Percentiles rank a stretch among this genome's conserved stretches.
Conservation (phyloP, 2,113 vertebrate genomes). For the Meles meles region DNA sequence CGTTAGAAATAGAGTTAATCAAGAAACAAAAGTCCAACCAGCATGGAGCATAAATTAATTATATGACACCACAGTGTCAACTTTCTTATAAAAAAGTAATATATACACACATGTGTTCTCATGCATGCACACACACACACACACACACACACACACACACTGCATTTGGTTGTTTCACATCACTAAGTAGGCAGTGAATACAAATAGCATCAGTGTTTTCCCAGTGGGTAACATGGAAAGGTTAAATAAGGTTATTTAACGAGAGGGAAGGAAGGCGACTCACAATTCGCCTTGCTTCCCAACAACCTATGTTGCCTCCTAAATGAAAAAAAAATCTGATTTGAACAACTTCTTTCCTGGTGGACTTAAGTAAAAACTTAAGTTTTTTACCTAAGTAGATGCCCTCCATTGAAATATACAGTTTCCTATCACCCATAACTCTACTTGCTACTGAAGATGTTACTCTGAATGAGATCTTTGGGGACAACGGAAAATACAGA, state of each 20-base stretch:
- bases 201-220: constrained; percentile 32
- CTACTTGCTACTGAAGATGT: neutral
- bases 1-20: constrained; percentile 17
- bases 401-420: rapidly evolving
- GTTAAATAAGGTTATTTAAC: constrained; percentile 51
- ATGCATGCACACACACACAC: too few relatives aligned
- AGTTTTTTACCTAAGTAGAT: neutral
- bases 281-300: neutral
- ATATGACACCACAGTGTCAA: neutral
- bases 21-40: neutral
- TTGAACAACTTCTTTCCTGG: neutral
- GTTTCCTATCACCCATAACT: neutral
- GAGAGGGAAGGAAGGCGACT: constrained; percentile 7
- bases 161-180: neutral
- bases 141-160: neutral
- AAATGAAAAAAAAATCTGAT: constrained; percentile 8
- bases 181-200: constrained; percentile 23
- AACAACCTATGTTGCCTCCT: neutral
- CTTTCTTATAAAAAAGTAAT: neutral
- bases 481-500: constrained; percentile 45
- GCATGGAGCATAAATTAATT: neutral
- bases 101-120: neutral
- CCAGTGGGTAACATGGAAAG: constrained; percentile 22
- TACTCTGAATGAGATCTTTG: neutral
- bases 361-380: neutral